Percentiles rank a stretch among this genome's conserved stretches.
phyloP scores from a whole-genome alignment of 1,140 invertebrate species.

The Diorhabda sublineata region DNA sequence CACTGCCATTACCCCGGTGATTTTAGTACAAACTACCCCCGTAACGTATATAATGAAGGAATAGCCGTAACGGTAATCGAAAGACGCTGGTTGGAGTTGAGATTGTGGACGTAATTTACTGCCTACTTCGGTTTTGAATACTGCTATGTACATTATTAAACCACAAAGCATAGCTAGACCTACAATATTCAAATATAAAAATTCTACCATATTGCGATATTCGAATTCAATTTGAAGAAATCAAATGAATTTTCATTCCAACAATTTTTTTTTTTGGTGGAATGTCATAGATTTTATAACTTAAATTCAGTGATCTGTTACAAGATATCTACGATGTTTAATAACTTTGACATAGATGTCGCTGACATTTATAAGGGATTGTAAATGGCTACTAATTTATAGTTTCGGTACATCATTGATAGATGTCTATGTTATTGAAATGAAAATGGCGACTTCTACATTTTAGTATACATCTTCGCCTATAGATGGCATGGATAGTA shows the following conservation, averaged over 20 bases:
- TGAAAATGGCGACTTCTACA: too few relatives aligned
- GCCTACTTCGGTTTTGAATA: conserved; percentile 85
- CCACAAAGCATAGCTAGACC: conserved; percentile 84
- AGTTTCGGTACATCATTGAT: too few relatives aligned
- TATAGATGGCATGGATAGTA: too few relatives aligned
- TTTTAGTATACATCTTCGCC: too few relatives aligned
- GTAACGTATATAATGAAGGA: conserved; percentile 80
- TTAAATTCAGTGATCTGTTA: too few relatives aligned
- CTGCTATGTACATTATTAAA: conserved; percentile 88
- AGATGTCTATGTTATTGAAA: too few relatives aligned
- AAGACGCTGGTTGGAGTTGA: conserved; percentile 68
- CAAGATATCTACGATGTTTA: too few relatives aligned
- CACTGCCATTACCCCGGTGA: conserved; percentile 79
- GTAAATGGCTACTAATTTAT: too few relatives aligned
- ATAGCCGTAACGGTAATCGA: conserved; percentile 83
- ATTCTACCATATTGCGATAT: background rate
- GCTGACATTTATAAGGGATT: too few relatives aligned
- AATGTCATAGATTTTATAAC: too few relatives aligned
- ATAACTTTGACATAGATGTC: too few relatives aligned
- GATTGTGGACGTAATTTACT: conserved; percentile 77
- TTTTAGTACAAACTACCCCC: conserved; percentile 76
- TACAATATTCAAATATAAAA: conserved; percentile 46
- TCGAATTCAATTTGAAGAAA: background rate
- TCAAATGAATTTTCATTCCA: background rate
- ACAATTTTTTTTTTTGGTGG: background rate